Base-by-base conservation (phyloP, 2,888 invertebrate species). In the Thumatha senex region DNA sequence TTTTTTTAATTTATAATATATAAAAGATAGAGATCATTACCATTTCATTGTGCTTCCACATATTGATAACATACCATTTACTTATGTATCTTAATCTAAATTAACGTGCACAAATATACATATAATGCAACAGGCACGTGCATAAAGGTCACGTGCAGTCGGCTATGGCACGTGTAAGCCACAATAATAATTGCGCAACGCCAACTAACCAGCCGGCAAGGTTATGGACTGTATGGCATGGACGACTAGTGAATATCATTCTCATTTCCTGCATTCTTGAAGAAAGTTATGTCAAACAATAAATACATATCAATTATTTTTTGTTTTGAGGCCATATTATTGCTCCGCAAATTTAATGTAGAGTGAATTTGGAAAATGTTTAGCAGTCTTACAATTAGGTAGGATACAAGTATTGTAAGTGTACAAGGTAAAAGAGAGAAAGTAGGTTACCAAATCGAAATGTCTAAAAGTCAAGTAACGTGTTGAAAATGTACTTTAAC, bases 151-250 rank as follows among this genome's bases (percentile, higher is more conserved):
- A 76, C 78, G 77, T 76, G 75, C 51, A 31, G 45, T 58, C 58
- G 58, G 67, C 66, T 66, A 62, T 57, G 74, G 58, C 83, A 82
- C 82, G 81, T 81, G 80, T 69, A 72, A 56, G 55, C 63, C 68
- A 71, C 70, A 72, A 70, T 70, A 70, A 73, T 74, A 73, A 80
- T 84, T 83, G 79, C 78, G 79, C 78, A 85, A 76, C 67, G 63
- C 56, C 57, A 53, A 73, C 61, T 56, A 63, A 76, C 78, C 82
- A 81, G 70, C 73, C 78, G 82, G 76, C 81, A 74, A 76, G 76
- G 73, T 74, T 74, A 58, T 63, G 60, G 67, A 55, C 55, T 67
- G 61, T 64, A 55, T 68, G 62, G 72, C 5, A 24, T 24, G 18
- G 64, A 62, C 68, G 69, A 61, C 66, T 64, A 65, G 64, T 68